Evolutionary conservation across 2,888 invertebrate species (phyloP), one percentile per base, ranked within the genome.

Genomic region (Hirtodrosophila alboralis): DNA sequence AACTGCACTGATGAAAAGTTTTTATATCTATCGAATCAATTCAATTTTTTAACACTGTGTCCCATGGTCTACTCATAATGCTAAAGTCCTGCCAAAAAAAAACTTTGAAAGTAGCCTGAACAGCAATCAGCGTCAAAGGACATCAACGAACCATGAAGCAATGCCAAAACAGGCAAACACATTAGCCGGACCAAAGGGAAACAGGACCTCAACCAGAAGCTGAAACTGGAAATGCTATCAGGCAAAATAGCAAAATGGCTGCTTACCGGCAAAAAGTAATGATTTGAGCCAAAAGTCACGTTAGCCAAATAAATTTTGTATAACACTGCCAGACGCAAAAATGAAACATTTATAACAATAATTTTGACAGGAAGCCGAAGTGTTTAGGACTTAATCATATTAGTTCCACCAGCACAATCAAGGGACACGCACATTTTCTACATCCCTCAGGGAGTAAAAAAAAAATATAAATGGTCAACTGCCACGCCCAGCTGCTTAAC

Each of bases 91-190:
- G 16, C 3, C 18, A 27, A 26, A 48, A 37, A 14, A 27, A 26
- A 48, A 37, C 10, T 53, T 73, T 70, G 65, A 64, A 66, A 64
- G 70, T n/a, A 18, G 54, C 34, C 34, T 36, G 10, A 69, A 44
- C 28, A 28, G 34, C 48, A 53, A 54, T 70, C 33, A 53, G 18
- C 57, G 33, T 43, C 36, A 33, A 18, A 18, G 54, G 33, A 45
- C 38, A n/a, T 23, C 57, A 80, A 73, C 69, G 75, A 77, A 65
- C 78, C 77, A 43, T 77, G 54, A 58, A 40, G 51, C 52, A 53
- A 57, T 47, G 40, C 47, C 59, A 56, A 71, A 60, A 41, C 38
- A 62, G 33, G 53, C 28, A 41, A 53, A 47, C 14, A 63, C 77
- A 77, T 77, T 84, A 84, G 84, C 62, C 44, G 27, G 13, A 12